phyloP scores from a whole-genome alignment of 1,140 invertebrate genomes.

The Nymphalis io region DNA sequence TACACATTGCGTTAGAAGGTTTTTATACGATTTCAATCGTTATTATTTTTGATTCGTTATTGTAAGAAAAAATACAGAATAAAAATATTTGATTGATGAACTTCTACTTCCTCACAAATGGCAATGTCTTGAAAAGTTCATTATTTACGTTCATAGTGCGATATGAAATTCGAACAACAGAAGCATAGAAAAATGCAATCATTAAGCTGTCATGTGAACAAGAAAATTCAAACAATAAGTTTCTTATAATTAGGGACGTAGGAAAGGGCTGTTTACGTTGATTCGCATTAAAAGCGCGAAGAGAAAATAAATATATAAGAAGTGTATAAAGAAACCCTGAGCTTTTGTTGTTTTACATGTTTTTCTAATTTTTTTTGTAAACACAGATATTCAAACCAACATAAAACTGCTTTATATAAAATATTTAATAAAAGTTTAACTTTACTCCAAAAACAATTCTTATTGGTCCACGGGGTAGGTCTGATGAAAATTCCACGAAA shows the following conservation, averaged over 20 bases:
- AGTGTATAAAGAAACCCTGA: background rate
- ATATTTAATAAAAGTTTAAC: constrained; percentile 22
- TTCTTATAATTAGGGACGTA: constrained; percentile 3
- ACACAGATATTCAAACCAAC: constrained; percentile 5
- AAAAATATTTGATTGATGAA: background rate
- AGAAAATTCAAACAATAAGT: constrained; percentile 1
- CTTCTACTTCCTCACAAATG: background rate
- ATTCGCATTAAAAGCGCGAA: background rate
- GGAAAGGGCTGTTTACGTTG: background rate
- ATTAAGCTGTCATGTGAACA: constrained; percentile 1
- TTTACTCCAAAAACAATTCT: constrained; percentile 36
- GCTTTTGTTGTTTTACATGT: background rate
- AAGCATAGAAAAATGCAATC: constrained; percentile 2
- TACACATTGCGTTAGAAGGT: constrained; percentile 4
- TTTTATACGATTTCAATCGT: constrained; percentile 15
- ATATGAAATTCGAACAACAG: constrained; percentile 2
- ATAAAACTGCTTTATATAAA: constrained; percentile 19
- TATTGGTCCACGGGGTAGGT: constrained; percentile 32
- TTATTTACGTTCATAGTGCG: background rate
- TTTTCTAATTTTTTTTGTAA: background rate
- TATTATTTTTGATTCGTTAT: background rate
- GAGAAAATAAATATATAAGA: background rate
- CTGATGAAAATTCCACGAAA: constrained; percentile 26
- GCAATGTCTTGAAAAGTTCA: background rate
- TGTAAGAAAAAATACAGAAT: background rate